Conservation (phyloP, 1,140 invertebrate species). For the Drosophila albomicans region DNA sequence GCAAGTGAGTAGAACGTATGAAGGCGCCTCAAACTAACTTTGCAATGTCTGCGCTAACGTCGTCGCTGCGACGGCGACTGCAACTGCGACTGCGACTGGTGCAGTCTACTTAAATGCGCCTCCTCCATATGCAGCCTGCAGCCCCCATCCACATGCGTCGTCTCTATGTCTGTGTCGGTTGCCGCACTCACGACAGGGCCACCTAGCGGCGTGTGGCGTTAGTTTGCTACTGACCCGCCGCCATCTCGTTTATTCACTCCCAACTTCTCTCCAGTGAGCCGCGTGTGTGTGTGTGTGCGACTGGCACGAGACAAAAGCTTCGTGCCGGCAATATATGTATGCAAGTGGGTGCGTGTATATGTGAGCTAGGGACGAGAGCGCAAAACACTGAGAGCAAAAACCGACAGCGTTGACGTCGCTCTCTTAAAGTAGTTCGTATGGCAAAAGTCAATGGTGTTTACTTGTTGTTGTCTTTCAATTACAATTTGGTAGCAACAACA, state of each 20-base stretch:
- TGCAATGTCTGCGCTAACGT: constrained; percentile 40
- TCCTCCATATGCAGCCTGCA: constrained; percentile 48
- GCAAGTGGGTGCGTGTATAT: constrained; percentile 41
- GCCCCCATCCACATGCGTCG: constrained; percentile 16
- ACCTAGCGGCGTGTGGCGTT: constrained; percentile 79
- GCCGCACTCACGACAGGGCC: constrained; percentile 72
- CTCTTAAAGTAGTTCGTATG: constrained; percentile 13
- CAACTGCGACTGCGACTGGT: constrained; percentile 41
- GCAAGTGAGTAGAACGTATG: constrained; percentile 5
- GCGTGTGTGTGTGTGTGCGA: constrained; percentile 18
- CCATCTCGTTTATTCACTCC: constrained; percentile 59
- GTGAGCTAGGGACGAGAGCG: constrained; percentile 33
- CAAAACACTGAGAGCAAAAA: constrained; percentile 8
- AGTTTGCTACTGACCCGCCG: constrained; percentile 75
- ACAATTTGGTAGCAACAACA: constrained; percentile 6
- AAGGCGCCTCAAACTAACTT: constrained; percentile 29
- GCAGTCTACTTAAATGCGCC: constrained; percentile 28
- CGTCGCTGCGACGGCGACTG: constrained; percentile 42
- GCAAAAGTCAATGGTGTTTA: constrained; percentile 2
- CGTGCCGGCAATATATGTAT: constrained; percentile 31
- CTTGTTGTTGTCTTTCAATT: constrained; percentile 3
- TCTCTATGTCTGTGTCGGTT: constrained; percentile 49
- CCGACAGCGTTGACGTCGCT: neutral
- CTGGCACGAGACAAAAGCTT: constrained; percentile 46
- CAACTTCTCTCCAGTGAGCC: constrained; percentile 44